Conservation (phyloP, 2,113 vertebrate genomes). For the Pseudorhombus dupliciocellatus region DNA sequence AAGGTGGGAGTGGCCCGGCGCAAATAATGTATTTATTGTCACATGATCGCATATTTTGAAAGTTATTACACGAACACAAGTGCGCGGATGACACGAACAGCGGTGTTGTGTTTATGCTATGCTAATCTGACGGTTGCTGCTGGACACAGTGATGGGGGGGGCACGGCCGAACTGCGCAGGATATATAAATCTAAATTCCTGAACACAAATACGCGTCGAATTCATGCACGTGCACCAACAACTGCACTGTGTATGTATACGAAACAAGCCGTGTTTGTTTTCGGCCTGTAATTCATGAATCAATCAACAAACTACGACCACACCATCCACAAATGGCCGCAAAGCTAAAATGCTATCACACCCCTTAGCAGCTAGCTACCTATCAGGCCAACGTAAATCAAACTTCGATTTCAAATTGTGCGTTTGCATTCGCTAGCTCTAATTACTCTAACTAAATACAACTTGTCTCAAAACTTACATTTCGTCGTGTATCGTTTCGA, state of each 20-base stretch:
- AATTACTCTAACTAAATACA: not conserved
- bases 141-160: too few species aligned
- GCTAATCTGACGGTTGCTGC: too few species aligned
- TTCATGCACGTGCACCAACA: not conserved
- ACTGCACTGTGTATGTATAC: not conserved
- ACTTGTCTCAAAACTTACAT: not conserved
- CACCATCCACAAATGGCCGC: constrained; percentile 11
- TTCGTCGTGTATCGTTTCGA: not conserved
- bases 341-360: constrained; percentile 2
- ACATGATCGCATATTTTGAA: fast-evolving
- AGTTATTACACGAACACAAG: fast-evolving
- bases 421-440: not conserved
- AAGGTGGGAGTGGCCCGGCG: constrained; percentile 36
- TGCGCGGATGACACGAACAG: not conserved
- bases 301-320: not conserved
- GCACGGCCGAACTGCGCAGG: constrained; percentile 5
- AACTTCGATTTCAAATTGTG: too few species aligned
- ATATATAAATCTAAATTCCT: not conserved
- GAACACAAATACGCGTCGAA: not conserved
- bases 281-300: not conserved
- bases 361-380: not conserved
- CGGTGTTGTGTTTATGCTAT: not conserved
- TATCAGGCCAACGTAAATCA: not conserved
- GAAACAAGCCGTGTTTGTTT: not conserved
- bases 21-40: not conserved